Base-by-base conservation (phyloP, 30 jellyfish, hydroid and myxozoan genomes). In the Chrysaora quinquecirrha region DNA sequence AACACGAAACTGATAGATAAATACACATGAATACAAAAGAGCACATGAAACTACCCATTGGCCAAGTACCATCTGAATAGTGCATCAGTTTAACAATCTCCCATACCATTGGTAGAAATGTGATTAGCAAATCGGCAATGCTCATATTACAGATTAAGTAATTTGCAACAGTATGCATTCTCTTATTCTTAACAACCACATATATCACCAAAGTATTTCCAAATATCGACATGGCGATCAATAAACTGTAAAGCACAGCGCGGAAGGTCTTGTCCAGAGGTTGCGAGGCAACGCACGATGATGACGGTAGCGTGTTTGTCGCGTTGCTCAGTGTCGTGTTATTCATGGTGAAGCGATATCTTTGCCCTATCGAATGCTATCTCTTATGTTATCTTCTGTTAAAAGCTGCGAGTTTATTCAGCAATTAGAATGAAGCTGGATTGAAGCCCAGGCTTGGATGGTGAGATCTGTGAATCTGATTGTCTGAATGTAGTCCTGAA, bases 141-240 rank as follows among this genome's bases (percentile, higher is more conserved):
- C 94, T 65, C 28, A 90, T 70, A 43, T 90, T 90, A 58, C 90
- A 49, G n/a, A 90, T 78, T 43, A 90, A 60, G 6, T 76, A 18
- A 48, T 90, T 90, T 11, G 97, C 75, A 6, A 83, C 73, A 11
- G 89, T 71, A 31, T 78, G 94, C 97, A 90, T 90, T 2, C 73
- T 82, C 73, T 71, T 71, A 30, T 65, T 80, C 30, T 35, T 66
- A 27, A 61, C 50, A 1, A 90, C 93, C 2, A 84, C 78, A 1
- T 25, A 24, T 16, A 90, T 47, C 3, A 90, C 95, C 70, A 74
- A 34, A 27, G 79, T 29, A 62, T 90, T 90, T 20, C 97, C 97
- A 24, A 66, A 46, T 23, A 90, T 62, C 64, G 97, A 90, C 0
- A 76, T 22, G 9, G 70, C 35, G 35, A 90, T 84, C 7, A 90